Evolutionary conservation across 2,888 invertebrate species (phyloP), one percentile per base, ranked within the genome.

Genomic region (Physocephala rufipes): DNA sequence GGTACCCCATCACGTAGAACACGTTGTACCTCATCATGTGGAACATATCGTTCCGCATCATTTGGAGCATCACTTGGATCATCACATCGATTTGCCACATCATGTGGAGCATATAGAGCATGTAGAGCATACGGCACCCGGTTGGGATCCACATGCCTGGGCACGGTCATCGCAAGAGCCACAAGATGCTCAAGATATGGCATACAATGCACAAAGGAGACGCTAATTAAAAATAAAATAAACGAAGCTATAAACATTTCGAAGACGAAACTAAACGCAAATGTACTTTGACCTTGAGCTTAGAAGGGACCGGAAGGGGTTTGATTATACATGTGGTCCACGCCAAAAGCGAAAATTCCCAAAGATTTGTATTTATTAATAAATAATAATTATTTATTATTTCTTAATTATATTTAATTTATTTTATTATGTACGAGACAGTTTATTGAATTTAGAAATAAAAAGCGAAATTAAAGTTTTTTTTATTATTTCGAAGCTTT

Each of bases 71-170:
- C 49, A 26, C 58, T 13, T 24, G 2, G 82, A 83, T 43, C 82
- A 82, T 70, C 92, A 92, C 76, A 76, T 83, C 66, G 82, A 84
- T 58, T 73, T 83, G 74, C 84, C 84, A 2, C 89, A 89, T 74
- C 80, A 79, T 73, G 79, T 83, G 71, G 84, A 84, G 63, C 92
- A 92, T 70, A 79, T 84, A 62, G 85, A 85, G 53, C 92, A 93
- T 74, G 77, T 85, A 74, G 85, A 85, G 70, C 85, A 85, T 75
- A 80, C 84, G n/a, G 80, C 84, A 16, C 84, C 85, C 15, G 85
- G 84, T 58, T 87, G 87, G 87, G 80, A 86, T 84, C 82, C 85
- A 24, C 90, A 90, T 79, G 90, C 90, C 4, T 91, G 91, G 86
- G 90, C 90, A 72, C 87, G 91, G 76, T 88, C 84, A 82, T 78